Percentiles rank a stretch among this genome's conserved stretches.
These are phyloP conservation scores for Hemibagrus wyckioides DNA, from an alignment of 2,113 vertebrate species.

Conservation along the genomic window DNA sequence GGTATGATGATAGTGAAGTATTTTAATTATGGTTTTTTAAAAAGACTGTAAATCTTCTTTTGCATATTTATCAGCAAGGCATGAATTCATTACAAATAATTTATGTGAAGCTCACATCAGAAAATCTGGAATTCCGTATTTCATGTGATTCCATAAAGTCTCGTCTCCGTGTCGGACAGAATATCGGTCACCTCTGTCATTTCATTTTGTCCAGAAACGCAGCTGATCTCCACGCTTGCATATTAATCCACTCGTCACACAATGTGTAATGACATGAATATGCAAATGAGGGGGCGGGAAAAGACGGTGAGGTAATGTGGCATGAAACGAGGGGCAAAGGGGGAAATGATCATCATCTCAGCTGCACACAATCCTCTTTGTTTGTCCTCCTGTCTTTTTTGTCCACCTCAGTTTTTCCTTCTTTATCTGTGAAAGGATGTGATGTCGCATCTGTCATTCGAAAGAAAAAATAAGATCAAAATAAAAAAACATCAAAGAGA, in stretches of 20 bases:
- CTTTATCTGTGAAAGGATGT: not conserved
- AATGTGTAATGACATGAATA: constrained; percentile 35
- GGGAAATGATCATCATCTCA: constrained; percentile 27
- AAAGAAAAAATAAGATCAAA: not conserved
- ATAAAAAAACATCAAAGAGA: not conserved
- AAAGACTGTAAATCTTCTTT: not conserved
- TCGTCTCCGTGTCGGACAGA: not conserved
- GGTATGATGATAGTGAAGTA: not conserved
- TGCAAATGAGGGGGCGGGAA: constrained; percentile 32
- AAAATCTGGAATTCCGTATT: too few species aligned
- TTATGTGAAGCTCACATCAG: not conserved
- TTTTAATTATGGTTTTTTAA: not conserved
- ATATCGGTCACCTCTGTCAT: not conserved
- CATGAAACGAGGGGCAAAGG: constrained; percentile 25
- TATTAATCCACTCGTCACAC: not conserved
- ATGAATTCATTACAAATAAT: not conserved
- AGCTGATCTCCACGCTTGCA: not conserved
- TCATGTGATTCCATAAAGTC: not conserved
- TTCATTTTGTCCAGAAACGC: not conserved
- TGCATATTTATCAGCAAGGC: not conserved
- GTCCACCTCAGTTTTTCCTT: constrained; percentile 4
- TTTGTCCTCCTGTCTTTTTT: not conserved
- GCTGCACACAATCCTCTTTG: not conserved
- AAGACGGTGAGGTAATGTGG: constrained; percentile 7
- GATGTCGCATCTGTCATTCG: not conserved